phyloP scores from a whole-genome alignment of 2,113 vertebrate genomes.

The Rhinoptilus africanus region DNA sequence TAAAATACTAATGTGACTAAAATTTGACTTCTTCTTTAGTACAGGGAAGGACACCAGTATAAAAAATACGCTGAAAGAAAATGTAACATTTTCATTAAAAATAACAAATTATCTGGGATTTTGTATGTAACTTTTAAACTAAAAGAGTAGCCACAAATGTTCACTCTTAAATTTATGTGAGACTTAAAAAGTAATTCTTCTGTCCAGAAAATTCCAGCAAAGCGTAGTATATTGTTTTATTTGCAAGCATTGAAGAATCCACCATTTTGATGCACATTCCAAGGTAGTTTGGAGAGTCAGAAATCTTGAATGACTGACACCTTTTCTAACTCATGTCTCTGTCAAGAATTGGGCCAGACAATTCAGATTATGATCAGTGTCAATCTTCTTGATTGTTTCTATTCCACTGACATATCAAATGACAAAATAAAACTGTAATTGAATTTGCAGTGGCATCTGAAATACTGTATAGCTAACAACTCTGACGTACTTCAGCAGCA shows the following conservation, averaged over 20 bases:
- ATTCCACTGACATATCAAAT: constrained; percentile 56
- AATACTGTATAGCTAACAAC: constrained; percentile 32
- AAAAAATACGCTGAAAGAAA: neutral
- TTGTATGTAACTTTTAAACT: neutral
- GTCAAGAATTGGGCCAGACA: constrained; percentile 51
- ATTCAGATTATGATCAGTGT: constrained; percentile 60
- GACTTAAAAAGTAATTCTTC: neutral
- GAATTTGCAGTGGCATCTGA: constrained; percentile 57
- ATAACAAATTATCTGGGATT: neutral
- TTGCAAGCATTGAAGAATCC: neutral
- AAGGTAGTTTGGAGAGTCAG: neutral
- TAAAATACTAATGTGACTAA: neutral
- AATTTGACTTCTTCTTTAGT: neutral
- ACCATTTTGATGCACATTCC: neutral
- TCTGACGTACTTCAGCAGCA: constrained; percentile 3
- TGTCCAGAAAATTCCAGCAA: neutral
- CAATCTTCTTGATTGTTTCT: constrained; percentile 70
- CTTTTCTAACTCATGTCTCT: constrained; percentile 31
- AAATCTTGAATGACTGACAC: constrained; percentile 18
- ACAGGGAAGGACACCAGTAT: neutral
- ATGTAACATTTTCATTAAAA: neutral
- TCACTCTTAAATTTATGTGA: neutral
- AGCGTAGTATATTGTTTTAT: neutral
- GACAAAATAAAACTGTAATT: constrained; percentile 60
- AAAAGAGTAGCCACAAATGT: neutral